These are phyloP conservation scores for Microtus oregoni DNA, from an alignment of 2,113 vertebrate genomes.

Conservation along the genomic window DNA sequence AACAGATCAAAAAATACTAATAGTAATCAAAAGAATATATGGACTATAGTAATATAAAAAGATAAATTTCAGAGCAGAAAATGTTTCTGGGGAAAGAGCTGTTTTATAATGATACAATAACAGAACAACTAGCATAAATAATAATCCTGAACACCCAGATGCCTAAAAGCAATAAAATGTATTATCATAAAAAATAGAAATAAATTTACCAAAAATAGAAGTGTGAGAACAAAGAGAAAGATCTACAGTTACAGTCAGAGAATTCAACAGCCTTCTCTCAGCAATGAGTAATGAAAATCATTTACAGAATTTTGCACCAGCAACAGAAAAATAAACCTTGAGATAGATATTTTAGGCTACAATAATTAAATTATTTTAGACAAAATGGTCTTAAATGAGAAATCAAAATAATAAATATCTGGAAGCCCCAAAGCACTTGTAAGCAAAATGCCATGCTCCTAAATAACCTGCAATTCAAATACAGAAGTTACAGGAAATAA, in stretches of 20 bases:
- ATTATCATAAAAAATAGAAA: neutral
- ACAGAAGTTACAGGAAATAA: neutral
- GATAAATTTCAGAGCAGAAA: neutral
- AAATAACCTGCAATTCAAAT: neutral
- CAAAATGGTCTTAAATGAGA: neutral
- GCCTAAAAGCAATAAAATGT: neutral
- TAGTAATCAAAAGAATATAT: neutral
- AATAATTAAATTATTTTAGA: neutral
- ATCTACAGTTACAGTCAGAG: neutral
- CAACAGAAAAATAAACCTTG: neutral
- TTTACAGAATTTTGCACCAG: no score
- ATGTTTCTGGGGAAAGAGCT: neutral
- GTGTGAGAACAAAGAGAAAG: neutral
- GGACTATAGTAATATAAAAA: neutral
- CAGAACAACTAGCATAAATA: no score
- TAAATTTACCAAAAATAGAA: neutral
- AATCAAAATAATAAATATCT: neutral
- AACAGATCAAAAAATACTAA: neutral
- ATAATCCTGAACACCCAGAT: no score
- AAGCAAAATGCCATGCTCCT: neutral
- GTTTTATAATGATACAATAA: neutral
- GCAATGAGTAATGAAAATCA: neutral
- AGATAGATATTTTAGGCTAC: neutral
- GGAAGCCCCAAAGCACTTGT: neutral
- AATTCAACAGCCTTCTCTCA: neutral